phyloP scores from a whole-genome alignment of 2,113 vertebrate genomes.

The Lipophrys pholis region DNA sequence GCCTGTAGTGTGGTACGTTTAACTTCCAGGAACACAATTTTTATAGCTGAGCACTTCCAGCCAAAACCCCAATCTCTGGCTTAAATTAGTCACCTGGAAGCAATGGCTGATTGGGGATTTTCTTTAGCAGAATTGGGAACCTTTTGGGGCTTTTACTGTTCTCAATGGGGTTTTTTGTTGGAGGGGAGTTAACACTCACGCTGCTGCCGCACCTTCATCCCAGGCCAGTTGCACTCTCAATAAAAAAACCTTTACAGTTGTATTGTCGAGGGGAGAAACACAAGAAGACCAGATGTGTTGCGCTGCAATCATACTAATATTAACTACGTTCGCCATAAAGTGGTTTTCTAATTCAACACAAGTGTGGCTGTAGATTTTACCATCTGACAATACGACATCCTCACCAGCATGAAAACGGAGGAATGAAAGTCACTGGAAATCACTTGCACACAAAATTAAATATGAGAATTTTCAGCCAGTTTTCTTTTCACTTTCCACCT shows the following conservation, averaged over 20 bases:
- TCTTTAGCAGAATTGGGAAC: conserved; percentile 38
- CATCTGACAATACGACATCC: neutral
- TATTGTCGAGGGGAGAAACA: conserved; percentile 27
- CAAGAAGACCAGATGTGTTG: conserved; percentile 46
- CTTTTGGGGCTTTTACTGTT: conserved; percentile 44
- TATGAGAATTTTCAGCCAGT: too few relatives aligned
- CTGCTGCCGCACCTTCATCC: conserved; percentile 43
- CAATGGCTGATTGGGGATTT: conserved; percentile 46
- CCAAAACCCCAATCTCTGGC: conserved; percentile 50
- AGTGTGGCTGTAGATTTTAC: neutral
- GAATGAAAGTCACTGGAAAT: too few relatives aligned
- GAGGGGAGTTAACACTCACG: conserved; percentile 1
- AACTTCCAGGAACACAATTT: conserved; percentile 60
- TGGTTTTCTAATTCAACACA: conserved; percentile 19
- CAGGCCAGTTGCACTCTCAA: conserved; percentile 18
- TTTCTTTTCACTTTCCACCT: too few relatives aligned
- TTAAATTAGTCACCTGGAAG: conserved; percentile 69
- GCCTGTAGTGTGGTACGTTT: conserved; percentile 51
- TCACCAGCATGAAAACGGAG: neutral
- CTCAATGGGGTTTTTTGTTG: conserved; percentile 38
- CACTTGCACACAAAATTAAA: too few relatives aligned
- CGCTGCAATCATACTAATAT: conserved; percentile 18
- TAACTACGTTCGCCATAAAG: conserved; percentile 27
- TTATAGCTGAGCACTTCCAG: conserved; percentile 51
- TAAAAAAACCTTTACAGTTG: conserved; percentile 7